A percentile compares a stretch with the other conserved stretches of the same genome.
These are phyloP conservation scores for Leucoptera coffeella DNA, from an alignment of 2,888 invertebrate genomes.

Conservation along the genomic window DNA sequence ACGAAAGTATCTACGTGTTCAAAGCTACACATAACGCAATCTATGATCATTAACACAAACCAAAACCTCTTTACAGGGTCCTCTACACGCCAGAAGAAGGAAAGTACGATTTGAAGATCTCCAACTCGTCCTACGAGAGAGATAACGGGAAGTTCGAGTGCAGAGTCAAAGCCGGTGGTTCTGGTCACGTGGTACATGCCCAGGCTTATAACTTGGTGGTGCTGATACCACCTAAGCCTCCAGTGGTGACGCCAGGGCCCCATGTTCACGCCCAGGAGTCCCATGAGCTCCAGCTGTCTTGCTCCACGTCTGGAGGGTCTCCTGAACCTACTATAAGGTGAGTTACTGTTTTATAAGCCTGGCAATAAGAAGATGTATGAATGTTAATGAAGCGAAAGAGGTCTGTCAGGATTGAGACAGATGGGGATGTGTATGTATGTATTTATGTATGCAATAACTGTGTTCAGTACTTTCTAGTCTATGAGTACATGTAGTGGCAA, in stretches of 20 bases:
- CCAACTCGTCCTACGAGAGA: conserved; percentile 82
- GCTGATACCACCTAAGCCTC: conserved; percentile 76
- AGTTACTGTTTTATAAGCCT: conserved; percentile 11
- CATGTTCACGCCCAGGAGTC: conserved; percentile 80
- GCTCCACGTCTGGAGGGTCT: conserved; percentile 82
- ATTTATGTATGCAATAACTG: no score
- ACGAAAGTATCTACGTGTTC: no score
- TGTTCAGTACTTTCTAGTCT: no score
- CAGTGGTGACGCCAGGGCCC: conserved; percentile 68
- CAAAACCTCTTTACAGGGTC: no score
- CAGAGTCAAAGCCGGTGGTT: conserved; percentile 76
- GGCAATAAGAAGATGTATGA: not conserved
- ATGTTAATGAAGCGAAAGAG: not conserved
- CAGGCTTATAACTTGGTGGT: conserved; percentile 81
- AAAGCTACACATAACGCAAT: no score
- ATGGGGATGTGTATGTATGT: no score
- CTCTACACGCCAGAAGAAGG: conserved; percentile 70
- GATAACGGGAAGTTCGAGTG: conserved; percentile 93
- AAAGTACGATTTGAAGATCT: conserved; percentile 82
- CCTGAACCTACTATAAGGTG: conserved; percentile 82
- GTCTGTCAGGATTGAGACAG: not conserved
- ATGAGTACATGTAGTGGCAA: no score
- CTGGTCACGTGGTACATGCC: conserved; percentile 76
- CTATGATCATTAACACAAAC: no score
- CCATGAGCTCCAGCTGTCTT: conserved; percentile 66